Percentiles rank a stretch among this genome's conserved stretches.
These are phyloP conservation scores for Hirtodrosophila alboralis DNA, from an alignment of 2,888 invertebrate species.

Conservation along the genomic window DNA sequence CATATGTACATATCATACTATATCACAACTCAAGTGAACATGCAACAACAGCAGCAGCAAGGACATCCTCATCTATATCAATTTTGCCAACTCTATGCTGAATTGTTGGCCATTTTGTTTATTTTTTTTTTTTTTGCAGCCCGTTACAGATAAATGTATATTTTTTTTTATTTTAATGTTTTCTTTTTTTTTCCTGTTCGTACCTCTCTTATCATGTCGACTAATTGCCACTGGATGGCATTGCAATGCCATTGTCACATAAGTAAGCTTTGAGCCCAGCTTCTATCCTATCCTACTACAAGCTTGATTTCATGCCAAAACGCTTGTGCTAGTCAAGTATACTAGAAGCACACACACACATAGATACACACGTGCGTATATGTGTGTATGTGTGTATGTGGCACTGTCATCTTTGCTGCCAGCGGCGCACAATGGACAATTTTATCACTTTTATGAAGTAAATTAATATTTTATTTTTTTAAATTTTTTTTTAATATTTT, in stretches of 20 bases:
- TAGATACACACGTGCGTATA: conserved; percentile 2
- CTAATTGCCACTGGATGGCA: conserved; percentile 33
- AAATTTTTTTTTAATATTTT: too few relatives aligned
- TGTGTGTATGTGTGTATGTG: conserved; percentile 13
- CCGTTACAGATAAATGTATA: conserved; percentile 5
- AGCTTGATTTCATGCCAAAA: conserved; percentile 22
- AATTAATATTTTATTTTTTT: too few relatives aligned
- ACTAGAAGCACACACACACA: too few relatives aligned
- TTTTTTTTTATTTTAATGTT: too few relatives aligned
- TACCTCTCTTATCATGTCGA: conserved; percentile 14
- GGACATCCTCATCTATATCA: neutral
- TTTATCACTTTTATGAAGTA: too few relatives aligned
- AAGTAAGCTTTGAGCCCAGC: conserved; percentile 4
- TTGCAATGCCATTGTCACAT: conserved; percentile 25
- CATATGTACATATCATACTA: too few relatives aligned
- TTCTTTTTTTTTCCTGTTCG: conserved; percentile 12
- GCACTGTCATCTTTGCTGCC: conserved; percentile 23
- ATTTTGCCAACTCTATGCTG: conserved; percentile 5
- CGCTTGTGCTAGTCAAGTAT: conserved; percentile 3
- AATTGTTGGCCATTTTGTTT: conserved; percentile 19
- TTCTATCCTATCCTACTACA: too few relatives aligned
- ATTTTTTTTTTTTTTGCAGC: conserved; percentile 21
- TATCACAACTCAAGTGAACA: conserved; percentile 21
- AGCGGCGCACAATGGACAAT: too few relatives aligned
- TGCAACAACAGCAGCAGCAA: neutral